Evolutionary conservation across 2,888 invertebrate genomes (phyloP), one percentile per base, ranked within the genome.

Genomic region (Acleris laterana): DNA sequence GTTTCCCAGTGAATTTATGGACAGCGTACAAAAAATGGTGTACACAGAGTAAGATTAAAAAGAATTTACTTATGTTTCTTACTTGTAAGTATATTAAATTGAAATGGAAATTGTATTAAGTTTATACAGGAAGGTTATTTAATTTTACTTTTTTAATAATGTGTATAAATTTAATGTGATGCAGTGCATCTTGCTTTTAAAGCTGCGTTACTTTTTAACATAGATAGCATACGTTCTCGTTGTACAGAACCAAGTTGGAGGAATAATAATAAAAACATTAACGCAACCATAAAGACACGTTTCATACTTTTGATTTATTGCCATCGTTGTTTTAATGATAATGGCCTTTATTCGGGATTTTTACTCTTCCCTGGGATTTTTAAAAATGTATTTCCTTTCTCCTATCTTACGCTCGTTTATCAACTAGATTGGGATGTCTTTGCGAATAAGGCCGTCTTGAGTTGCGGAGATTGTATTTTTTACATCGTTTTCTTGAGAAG

Each of bases 271-370:
- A 83, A 77, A 80, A 76, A 79, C 80, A 80, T 81, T 80, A 81
- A 77, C 79, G 75, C 77, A 74, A 72, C 74, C 78, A 79, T 82
- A 73, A 74, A 74, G 72, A 77, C 80, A 78, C 77, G 81, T 82
- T 82, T 79, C 80, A 83, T 82, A 83, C 77, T 72, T 81, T 76
- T 85, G 81, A 89, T 87, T 88, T 84, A 89, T 85, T 69, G 75
- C 77, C 76, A 75, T 80, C 81, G 77, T 85, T 83, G 77, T 79
- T 81, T 80, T 84, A 85, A 88, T 80, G 84, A 82, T 84, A 83
- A 85, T 81, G 77, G 77, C 73, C 72, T 77, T 79, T 75, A 77
- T 78, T 77, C 71, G 73, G 71, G 76, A 77, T 83, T 85, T 78
- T 80, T 79, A 79, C 79, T 79, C 76, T 74, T 72, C 72, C 72